phyloP scores from a whole-genome alignment of 2,888 invertebrate species.

The Cylindroiulus punctatus region DNA sequence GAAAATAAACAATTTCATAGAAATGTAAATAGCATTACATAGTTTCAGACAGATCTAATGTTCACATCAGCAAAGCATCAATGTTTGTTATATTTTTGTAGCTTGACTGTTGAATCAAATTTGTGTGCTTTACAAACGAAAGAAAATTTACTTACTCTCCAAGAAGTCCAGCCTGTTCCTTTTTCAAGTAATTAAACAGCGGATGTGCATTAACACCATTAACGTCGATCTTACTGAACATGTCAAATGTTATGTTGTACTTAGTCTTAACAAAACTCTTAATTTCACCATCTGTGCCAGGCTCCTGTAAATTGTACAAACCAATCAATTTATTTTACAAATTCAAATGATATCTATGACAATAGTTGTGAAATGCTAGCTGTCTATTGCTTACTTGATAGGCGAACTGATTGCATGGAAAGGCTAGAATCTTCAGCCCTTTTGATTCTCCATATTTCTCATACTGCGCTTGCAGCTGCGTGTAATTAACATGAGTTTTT shows the following conservation, averaged over 20 bases:
- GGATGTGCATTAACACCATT: slow-evolving; percentile 77
- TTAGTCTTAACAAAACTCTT: slow-evolving; percentile 69
- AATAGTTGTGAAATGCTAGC: background rate
- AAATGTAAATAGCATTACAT: too few relatives aligned
- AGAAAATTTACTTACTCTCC: slow-evolving; percentile 60
- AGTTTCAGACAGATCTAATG: too few relatives aligned
- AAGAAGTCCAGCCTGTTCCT: slow-evolving; percentile 71
- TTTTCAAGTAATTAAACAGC: slow-evolving; percentile 75
- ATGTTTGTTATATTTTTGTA: too few relatives aligned
- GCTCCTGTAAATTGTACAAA: slow-evolving; percentile 69
- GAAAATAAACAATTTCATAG: too few relatives aligned
- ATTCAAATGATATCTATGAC: background rate
- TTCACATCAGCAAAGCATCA: too few relatives aligned
- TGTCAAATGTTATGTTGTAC: slow-evolving; percentile 70
- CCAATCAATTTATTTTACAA: background rate
- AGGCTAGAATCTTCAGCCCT: slow-evolving; percentile 81
- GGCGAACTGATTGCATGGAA: slow-evolving; percentile 86
- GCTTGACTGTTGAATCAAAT: too few relatives aligned
- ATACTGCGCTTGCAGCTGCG: slow-evolving; percentile 78
- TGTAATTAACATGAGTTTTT: slow-evolving; percentile 80
- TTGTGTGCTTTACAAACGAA: too few relatives aligned
- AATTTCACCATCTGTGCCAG: slow-evolving; percentile 76
- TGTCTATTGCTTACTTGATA: slow-evolving; percentile 61
- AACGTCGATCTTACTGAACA: slow-evolving; percentile 75
- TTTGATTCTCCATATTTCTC: slow-evolving; percentile 77